Conservation (phyloP, 1,140 invertebrate species). For the Rhopalosiphum padi region DNA sequence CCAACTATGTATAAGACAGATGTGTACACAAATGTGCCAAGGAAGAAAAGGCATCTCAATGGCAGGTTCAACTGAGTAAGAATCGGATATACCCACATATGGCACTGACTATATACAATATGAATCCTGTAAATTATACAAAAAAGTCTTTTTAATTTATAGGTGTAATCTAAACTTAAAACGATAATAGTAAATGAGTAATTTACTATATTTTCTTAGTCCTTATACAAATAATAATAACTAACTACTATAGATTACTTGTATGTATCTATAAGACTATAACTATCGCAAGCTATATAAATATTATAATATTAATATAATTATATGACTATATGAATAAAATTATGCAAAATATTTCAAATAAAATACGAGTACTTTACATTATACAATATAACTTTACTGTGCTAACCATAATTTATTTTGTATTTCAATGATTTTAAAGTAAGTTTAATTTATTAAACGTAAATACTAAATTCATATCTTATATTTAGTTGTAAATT, state of each 20-base stretch:
- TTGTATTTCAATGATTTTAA: too few relatives aligned
- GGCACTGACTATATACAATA: slow-evolving; percentile 75
- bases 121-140: slow-evolving; percentile 69
- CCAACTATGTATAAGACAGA: slow-evolving; percentile 73
- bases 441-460: too few relatives aligned
- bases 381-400: too few relatives aligned
- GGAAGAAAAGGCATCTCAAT: slow-evolving; percentile 76
- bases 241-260: neutral
- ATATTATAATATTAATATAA: neutral
- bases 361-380: too few relatives aligned
- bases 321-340: neutral
- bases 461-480: too few relatives aligned
- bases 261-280: too few relatives aligned
- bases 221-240: neutral
- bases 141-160: neutral
- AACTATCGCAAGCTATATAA: neutral
- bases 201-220: neutral
- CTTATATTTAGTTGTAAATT: too few relatives aligned
- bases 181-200: neutral
- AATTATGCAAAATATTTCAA: neutral
- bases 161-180: neutral
- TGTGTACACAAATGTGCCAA: slow-evolving; percentile 68
- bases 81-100: slow-evolving; percentile 87
- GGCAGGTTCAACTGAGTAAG: slow-evolving; percentile 76
- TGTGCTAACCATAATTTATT: too few relatives aligned